Conservation (phyloP, 2,113 vertebrate species). For the Meles meles region DNA sequence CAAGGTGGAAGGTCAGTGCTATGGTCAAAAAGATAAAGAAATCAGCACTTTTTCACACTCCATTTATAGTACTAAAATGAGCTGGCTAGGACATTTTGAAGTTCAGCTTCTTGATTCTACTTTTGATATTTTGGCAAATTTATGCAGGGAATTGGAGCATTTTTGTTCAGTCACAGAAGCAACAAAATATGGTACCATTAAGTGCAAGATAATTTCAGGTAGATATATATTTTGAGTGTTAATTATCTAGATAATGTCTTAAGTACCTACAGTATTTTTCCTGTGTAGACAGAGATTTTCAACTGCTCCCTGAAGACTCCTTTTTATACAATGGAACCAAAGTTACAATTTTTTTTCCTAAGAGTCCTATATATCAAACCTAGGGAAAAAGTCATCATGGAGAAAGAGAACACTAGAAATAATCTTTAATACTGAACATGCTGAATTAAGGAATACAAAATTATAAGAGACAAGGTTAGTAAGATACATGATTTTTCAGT, state of each 20-base stretch:
- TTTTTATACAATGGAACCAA: not conserved
- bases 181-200: not conserved
- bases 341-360: not conserved
- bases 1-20: not conserved
- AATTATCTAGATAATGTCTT: not conserved
- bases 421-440: not conserved
- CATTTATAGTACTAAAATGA: not conserved
- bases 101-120: not conserved
- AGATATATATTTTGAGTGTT: not conserved
- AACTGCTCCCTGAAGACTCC: not conserved
- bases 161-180: not conserved
- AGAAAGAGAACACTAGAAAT: not conserved
- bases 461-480: not conserved
- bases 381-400: not conserved
- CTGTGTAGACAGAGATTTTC: not conserved
- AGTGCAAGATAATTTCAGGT: not conserved
- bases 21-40: not conserved
- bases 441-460: not conserved
- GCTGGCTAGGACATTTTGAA: not conserved
- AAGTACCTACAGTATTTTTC: not conserved
- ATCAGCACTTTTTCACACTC: not conserved
- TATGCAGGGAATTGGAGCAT: not conserved
- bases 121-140: not conserved
- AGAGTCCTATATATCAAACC: not conserved
- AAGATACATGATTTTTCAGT: not conserved